These are phyloP conservation scores for Sebastes steindachneri DNA, from an alignment of 2,797 vertebrate species.

Conservation along the genomic window DNA sequence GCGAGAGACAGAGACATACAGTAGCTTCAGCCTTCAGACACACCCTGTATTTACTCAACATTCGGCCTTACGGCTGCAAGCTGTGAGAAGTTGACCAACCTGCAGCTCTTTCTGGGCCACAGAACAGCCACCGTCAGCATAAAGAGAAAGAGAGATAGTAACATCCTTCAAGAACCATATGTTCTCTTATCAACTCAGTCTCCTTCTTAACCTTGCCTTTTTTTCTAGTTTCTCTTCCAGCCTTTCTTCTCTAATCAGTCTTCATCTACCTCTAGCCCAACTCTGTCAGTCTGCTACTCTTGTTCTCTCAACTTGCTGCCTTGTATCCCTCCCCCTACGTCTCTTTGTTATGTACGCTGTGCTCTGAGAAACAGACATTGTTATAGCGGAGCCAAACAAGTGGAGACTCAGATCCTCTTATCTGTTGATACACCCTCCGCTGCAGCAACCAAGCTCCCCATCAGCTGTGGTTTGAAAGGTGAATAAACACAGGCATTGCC, in stretches of 20 bases:
- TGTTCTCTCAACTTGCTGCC: constrained; percentile 6
- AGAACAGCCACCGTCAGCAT: constrained; percentile 40
- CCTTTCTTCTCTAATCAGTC: constrained; percentile 22
- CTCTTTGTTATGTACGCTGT: constrained; percentile 31
- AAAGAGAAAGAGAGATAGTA: constrained; percentile 13
- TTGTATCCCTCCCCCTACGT: neutral
- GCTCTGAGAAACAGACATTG: constrained; percentile 36
- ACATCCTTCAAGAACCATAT: neutral
- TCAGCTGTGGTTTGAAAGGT: constrained; percentile 35
- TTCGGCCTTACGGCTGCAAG: constrained; percentile 32
- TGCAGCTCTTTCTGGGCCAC: constrained; percentile 34
- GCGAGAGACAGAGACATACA: constrained; percentile 28
- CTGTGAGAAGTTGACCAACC: constrained; percentile 37
- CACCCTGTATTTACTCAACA: constrained; percentile 71
- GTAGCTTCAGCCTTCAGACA: constrained; percentile 61
- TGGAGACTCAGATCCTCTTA: constrained; percentile 55
- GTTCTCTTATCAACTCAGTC: neutral
- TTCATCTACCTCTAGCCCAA: neutral
- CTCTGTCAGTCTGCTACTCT: neutral
- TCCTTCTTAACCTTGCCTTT: neutral
- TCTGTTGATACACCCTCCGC: constrained; percentile 52
- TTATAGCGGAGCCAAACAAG: constrained; percentile 56
- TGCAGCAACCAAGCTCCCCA: constrained; percentile 8
- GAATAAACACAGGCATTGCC: constrained; percentile 38
- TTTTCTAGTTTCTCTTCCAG: neutral